Percentiles rank a stretch among this genome's conserved stretches.
These are phyloP conservation scores for Neolamprologus multifasciatus DNA, from an alignment of 2,797 vertebrate genomes.

Conservation along the genomic window DNA sequence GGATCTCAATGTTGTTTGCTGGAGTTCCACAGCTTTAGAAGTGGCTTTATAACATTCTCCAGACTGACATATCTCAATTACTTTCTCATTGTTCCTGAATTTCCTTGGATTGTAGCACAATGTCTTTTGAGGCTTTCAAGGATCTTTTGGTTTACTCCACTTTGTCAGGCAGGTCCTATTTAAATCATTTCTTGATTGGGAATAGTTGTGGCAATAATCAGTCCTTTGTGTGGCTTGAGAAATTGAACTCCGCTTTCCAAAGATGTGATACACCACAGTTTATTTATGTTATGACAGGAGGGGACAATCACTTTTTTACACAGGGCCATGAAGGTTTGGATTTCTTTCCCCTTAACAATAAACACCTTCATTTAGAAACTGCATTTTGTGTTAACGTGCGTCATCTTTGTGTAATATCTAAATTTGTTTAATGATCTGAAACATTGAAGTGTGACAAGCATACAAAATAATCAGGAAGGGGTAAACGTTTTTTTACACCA, in stretches of 20 bases:
- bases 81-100: not conserved
- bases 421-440: not conserved
- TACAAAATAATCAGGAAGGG: not conserved
- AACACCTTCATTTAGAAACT: not conserved
- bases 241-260: not conserved
- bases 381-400: not conserved
- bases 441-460: not conserved
- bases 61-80: not conserved
- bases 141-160: not conserved
- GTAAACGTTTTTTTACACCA: accelerated
- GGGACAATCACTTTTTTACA: not conserved
- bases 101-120: not conserved
- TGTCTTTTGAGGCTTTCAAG: not conserved
- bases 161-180: not conserved
- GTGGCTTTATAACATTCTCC: not conserved
- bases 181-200: not conserved
- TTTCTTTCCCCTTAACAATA: not conserved
- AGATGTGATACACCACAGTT: not conserved
- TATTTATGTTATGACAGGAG: not conserved
- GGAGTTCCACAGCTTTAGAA: not conserved
- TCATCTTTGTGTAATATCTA: not conserved
- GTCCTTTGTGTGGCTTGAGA: accelerated
- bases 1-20: not conserved
- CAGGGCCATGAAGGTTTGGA: not conserved
- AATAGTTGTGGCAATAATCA: not conserved